These are phyloP conservation scores for Eudemis profundana DNA, from an alignment of 2,888 invertebrate genomes.

Conservation along the genomic window DNA sequence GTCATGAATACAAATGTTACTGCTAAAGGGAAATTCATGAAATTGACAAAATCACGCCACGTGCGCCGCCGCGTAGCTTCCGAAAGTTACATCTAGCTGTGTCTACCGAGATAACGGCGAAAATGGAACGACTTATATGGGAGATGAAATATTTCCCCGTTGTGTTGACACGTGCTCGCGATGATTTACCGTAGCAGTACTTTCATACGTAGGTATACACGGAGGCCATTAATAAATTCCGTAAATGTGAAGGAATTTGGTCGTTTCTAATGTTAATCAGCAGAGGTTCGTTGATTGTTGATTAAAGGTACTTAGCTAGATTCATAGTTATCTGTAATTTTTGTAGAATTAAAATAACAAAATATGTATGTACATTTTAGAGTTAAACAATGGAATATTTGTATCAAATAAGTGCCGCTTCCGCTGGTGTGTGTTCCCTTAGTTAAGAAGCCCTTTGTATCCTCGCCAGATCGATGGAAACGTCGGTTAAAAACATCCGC, in stretches of 20 bases:
- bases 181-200: constrained; percentile 18
- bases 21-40: constrained; percentile 46
- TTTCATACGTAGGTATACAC: background rate
- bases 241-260: background rate
- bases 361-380: background rate
- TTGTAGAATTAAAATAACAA: background rate
- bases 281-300: too few species aligned
- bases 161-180: constrained; percentile 30
- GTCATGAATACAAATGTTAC: constrained; percentile 44
- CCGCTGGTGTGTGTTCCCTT: constrained; percentile 68
- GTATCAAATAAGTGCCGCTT: constrained; percentile 71
- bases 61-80: constrained; percentile 56
- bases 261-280: too few species aligned
- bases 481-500: constrained; percentile 52
- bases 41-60: constrained; percentile 49
- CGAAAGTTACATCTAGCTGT: constrained; percentile 53
- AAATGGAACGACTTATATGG: constrained; percentile 59
- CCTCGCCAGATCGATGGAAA: constrained; percentile 64
- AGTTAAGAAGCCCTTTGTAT: constrained; percentile 69
- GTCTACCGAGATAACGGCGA: constrained; percentile 62
- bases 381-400: constrained; percentile 60
- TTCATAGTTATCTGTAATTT: background rate
- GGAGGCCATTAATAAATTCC: background rate
- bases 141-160: constrained; percentile 34
- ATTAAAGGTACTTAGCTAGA: too few species aligned